Percentiles rank a stretch among this genome's conserved stretches.
Evolutionary conservation across 1,140 invertebrate genomes (phyloP).

Genomic region (Euborellia annulipes): DNA sequence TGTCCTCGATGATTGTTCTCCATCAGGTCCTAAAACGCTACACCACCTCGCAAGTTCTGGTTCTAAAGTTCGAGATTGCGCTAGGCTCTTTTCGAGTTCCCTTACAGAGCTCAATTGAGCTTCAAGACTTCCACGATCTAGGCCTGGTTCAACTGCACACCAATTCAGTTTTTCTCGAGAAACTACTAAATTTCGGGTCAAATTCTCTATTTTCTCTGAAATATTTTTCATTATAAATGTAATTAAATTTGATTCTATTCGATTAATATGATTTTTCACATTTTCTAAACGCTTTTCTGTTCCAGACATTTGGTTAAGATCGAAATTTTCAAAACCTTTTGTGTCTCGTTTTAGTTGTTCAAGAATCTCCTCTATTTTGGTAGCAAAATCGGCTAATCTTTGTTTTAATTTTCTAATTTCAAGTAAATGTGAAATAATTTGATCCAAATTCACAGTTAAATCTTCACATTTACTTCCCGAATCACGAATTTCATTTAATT

Average conservation of each 20-base stretch:
- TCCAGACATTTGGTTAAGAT: slow-evolving; percentile 58
- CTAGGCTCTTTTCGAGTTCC: slow-evolving; percentile 56
- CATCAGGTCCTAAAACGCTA: slow-evolving; percentile 45
- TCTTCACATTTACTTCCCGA: slow-evolving; percentile 81
- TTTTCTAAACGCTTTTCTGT: slow-evolving; percentile 61
- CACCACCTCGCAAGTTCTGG: slow-evolving; percentile 48
- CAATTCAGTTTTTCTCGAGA: slow-evolving; percentile 81
- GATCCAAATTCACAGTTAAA: slow-evolving; percentile 33
- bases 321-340: too few relatives aligned
- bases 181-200: slow-evolving; percentile 59
- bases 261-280: slow-evolving; percentile 53
- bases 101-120: slow-evolving; percentile 69
- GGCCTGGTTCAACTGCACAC: slow-evolving; percentile 74
- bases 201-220: slow-evolving; percentile 63
- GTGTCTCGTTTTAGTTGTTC: too few relatives aligned
- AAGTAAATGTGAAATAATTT: too few relatives aligned
- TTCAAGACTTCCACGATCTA: slow-evolving; percentile 83
- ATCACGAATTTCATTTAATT: slow-evolving; percentile 61
- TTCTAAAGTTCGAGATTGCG: slow-evolving; percentile 46
- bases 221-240: slow-evolving; percentile 76
- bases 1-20: slow-evolving; percentile 43
- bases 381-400: too few relatives aligned
- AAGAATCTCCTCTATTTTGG: too few relatives aligned
- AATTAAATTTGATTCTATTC: slow-evolving; percentile 63
- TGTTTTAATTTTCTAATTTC: too few relatives aligned